phyloP scores from a whole-genome alignment of 2,797 vertebrate genomes.

The Okamejei kenojei region DNA sequence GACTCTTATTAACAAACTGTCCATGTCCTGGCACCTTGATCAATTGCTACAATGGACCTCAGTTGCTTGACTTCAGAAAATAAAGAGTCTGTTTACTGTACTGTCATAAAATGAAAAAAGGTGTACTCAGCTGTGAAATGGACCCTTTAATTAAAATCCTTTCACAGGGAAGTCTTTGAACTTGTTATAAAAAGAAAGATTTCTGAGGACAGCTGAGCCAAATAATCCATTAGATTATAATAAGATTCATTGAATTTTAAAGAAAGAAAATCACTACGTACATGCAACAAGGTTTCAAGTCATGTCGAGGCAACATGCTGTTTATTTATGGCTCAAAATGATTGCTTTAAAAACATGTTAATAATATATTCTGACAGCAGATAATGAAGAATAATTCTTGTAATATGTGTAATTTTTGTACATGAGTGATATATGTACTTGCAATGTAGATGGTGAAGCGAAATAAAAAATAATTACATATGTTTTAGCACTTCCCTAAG shows the following conservation, averaged over 20 bases:
- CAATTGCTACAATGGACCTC: neutral
- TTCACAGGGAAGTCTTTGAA: slow-evolving; percentile 20
- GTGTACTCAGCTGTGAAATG: neutral
- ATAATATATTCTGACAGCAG: neutral
- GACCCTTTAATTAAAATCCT: slow-evolving; percentile 29
- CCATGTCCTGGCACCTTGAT: neutral
- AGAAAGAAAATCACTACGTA: neutral
- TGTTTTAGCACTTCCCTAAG: no score
- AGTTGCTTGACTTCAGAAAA: neutral
- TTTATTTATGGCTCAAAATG: neutral
- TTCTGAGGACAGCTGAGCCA: neutral
- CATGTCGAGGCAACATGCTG: neutral
- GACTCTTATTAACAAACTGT: neutral
- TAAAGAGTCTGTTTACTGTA: neutral
- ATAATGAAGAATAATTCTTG: neutral
- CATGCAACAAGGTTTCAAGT: neutral
- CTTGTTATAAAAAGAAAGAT: neutral
- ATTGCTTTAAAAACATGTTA: neutral
- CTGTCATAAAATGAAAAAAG: neutral
- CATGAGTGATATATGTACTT: no score
- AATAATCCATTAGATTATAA: slow-evolving; percentile 13
- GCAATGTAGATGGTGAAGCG: no score
- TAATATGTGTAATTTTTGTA: neutral
- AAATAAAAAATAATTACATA: no score
- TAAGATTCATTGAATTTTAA: neutral